phyloP scores from a whole-genome alignment of 2,113 vertebrate genomes.

The Sterna hirundo region DNA sequence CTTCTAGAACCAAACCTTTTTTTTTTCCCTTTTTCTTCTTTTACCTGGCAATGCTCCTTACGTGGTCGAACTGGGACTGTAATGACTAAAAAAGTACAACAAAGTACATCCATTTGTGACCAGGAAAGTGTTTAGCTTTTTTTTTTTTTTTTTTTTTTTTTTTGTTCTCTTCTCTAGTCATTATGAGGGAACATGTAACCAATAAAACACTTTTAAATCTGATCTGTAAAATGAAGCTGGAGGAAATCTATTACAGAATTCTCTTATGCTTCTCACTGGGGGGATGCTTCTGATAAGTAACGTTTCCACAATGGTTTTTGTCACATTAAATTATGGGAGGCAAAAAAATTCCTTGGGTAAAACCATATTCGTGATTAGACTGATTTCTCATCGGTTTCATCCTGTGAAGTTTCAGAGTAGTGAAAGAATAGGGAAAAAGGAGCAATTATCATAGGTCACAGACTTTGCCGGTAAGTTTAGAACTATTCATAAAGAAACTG shows the following conservation, averaged over 20 bases:
- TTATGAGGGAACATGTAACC: background rate
- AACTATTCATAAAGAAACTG: background rate
- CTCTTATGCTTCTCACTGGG: background rate
- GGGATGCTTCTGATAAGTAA: background rate
- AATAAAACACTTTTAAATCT: constrained; percentile 18
- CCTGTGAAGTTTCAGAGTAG: background rate
- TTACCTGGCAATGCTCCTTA: background rate
- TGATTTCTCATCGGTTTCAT: background rate
- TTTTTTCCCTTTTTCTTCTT: background rate
- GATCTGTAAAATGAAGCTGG: constrained; percentile 25
- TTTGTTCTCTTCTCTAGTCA: background rate
- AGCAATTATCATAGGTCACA: background rate
- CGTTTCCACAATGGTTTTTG: background rate
- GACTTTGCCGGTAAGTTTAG: background rate
- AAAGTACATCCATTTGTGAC: background rate
- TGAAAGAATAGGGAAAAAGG: background rate
- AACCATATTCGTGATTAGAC: background rate
- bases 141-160: background rate
- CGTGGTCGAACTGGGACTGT: background rate
- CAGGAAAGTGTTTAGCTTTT: background rate
- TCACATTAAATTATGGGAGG: background rate
- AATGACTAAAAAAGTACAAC: no score
- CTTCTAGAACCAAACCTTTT: background rate
- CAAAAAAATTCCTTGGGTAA: background rate
- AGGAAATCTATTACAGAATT: background rate